Evolutionary conservation across 2,888 invertebrate species (phyloP).

Genomic region (Calameuta filiformis): DNA sequence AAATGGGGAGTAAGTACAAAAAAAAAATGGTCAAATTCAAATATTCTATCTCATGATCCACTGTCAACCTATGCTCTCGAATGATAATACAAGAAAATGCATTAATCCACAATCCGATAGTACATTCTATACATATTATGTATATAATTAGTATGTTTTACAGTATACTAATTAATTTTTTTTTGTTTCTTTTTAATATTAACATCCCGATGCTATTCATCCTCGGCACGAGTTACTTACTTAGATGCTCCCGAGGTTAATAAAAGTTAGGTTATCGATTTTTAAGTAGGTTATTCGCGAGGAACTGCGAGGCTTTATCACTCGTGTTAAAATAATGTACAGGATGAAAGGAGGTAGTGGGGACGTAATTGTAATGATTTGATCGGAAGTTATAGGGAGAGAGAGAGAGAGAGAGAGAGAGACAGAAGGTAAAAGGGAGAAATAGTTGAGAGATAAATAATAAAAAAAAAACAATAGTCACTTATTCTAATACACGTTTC

Average conservation of each 20-base stretch:
- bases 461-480: background rate
- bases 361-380: background rate
- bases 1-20: background rate
- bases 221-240: background rate
- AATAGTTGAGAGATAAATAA: background rate
- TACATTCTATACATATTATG: background rate
- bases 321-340: background rate
- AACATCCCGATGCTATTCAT: background rate
- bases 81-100: background rate
- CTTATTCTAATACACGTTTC: background rate
- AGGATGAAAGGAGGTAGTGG: background rate
- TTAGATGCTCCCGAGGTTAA: background rate
- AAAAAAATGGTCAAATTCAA: background rate
- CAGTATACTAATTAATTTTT: background rate
- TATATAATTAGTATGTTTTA: background rate
- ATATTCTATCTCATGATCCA: background rate
- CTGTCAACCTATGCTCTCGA: background rate
- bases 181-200: background rate
- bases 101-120: background rate
- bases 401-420: too few species aligned
- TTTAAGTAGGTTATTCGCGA: background rate
- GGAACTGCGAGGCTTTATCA: background rate
- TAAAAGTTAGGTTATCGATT: background rate
- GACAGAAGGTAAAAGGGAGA: background rate
- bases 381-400: background rate